A percentile compares a stretch with the other conserved stretches of the same genome.
These are phyloP conservation scores for Loris lydekkerianus DNA, from an alignment of 2,797 vertebrate genomes.

Conservation along the genomic window DNA sequence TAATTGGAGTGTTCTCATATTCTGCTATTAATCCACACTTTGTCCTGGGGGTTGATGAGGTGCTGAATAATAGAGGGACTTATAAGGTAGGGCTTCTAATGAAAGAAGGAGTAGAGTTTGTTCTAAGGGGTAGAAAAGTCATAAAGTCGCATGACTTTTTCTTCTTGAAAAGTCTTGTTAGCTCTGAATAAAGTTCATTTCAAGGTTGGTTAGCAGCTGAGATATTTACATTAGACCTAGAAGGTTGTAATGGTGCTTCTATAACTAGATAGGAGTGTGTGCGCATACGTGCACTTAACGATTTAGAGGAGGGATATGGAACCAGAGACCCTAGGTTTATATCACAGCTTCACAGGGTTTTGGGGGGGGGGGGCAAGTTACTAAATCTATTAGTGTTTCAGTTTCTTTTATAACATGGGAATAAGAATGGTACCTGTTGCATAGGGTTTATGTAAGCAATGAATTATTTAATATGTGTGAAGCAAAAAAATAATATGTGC, in stretches of 20 bases:
- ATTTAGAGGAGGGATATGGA: neutral
- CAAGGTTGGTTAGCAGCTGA: slow-evolving; percentile 19
- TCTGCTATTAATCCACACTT: neutral
- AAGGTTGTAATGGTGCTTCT: neutral
- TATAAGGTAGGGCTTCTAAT: neutral
- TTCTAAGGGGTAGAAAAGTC: neutral
- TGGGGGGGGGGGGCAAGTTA: neutral
- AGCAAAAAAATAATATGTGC: neutral
- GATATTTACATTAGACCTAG: neutral
- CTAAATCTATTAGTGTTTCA: neutral
- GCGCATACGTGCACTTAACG: neutral
- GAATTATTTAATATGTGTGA: neutral
- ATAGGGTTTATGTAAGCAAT: neutral
- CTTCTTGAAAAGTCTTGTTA: neutral
- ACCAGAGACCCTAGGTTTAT: neutral
- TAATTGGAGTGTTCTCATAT: neutral
- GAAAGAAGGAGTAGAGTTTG: slow-evolving; percentile 30
- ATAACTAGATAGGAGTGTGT: neutral
- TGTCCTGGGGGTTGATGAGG: neutral
- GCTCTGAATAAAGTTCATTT: neutral
- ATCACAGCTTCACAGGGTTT: neutral
- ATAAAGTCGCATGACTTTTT: neutral
- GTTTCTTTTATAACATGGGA: slow-evolving; percentile 48
- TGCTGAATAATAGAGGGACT: neutral
- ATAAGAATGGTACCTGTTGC: neutral